Conservation (phyloP, 2,113 vertebrate species). For the Nesogale talazaci region DNA sequence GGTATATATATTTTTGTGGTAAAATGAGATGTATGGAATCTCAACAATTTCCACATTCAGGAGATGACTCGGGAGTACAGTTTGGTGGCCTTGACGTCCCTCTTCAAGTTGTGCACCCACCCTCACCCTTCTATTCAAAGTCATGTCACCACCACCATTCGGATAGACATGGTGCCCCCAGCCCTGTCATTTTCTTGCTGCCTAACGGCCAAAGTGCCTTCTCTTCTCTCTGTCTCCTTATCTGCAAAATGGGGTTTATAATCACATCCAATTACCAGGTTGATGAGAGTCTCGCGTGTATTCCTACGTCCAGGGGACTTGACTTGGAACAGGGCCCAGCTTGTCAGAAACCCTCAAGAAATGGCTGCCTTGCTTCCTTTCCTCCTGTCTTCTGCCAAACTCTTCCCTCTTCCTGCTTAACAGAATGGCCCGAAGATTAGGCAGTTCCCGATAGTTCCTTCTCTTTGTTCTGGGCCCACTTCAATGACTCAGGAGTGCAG, state of each 20-base stretch:
- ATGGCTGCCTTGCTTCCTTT: neutral
- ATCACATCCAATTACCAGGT: neutral
- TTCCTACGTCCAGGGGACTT: neutral
- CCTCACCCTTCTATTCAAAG: neutral
- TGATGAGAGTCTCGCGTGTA: neutral
- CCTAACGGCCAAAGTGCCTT: no score
- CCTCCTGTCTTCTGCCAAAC: neutral
- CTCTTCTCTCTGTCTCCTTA: neutral
- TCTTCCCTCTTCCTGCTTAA: neutral
- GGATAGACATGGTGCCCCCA: no score
- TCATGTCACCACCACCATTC: neutral
- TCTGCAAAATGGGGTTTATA: neutral
- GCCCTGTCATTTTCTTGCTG: neutral
- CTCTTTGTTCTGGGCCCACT: neutral
- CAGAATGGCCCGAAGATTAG: neutral
- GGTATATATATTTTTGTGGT: neutral
- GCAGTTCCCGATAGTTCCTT: neutral
- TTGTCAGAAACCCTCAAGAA: neutral
- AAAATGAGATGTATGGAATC: neutral
- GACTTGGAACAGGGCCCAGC: no score
- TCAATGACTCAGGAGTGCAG: neutral
- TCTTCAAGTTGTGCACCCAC: neutral
- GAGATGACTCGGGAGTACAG: no score
- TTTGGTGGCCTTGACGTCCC: neutral
- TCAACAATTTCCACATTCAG: neutral